Conservation (phyloP, 1,140 invertebrate species). For the Acromyrmex echinatior region DNA sequence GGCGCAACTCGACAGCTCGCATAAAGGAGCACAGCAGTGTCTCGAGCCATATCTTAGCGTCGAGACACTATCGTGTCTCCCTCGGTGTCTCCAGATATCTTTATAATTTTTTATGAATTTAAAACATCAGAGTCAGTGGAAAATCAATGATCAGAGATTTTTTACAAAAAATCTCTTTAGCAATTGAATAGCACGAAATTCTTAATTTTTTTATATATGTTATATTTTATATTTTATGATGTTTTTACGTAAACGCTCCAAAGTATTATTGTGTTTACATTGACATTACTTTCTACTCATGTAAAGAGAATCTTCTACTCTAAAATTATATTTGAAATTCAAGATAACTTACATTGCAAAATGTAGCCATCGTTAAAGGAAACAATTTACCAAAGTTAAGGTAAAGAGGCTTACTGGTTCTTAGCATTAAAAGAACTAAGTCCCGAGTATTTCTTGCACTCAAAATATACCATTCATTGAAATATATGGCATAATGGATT, state of each 20-base stretch:
- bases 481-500: constrained; percentile 10
- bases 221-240: too few relatives aligned
- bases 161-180: neutral
- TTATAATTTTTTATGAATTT: neutral
- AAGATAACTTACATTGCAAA: constrained; percentile 49
- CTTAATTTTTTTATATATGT: too few relatives aligned
- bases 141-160: neutral
- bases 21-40: too few relatives aligned
- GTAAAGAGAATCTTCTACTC: neutral
- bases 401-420: neutral
- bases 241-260: neutral
- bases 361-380: constrained; percentile 52
- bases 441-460: neutral
- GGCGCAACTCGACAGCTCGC: too few relatives aligned
- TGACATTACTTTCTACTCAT: too few relatives aligned
- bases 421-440: constrained; percentile 42
- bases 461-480: constrained; percentile 34
- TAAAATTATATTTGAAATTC: neutral
- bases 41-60: too few relatives aligned
- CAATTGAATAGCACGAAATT: too few relatives aligned
- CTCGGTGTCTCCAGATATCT: neutral
- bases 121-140: neutral
- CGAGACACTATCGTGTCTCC: too few relatives aligned
- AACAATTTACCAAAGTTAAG: constrained; percentile 60
- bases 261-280: neutral